These are phyloP conservation scores for Leptinotarsa peninsularis DNA, from an alignment of 2,888 invertebrate genomes.

Conservation along the genomic window DNA sequence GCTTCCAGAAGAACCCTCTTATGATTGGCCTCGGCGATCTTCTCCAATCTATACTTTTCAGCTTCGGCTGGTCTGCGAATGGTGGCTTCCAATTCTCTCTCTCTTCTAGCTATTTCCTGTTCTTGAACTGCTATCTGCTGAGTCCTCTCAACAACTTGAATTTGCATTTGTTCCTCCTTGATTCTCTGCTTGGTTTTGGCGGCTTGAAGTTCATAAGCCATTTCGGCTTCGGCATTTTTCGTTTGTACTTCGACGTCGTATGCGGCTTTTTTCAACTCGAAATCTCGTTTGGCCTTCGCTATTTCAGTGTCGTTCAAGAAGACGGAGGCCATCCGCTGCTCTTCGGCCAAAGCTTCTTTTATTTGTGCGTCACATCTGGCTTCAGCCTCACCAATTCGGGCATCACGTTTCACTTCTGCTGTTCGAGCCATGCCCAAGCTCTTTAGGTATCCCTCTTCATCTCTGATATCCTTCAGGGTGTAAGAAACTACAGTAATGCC, in stretches of 20 bases:
- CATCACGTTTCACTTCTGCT: conserved; percentile 95
- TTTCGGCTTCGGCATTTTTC: conserved; percentile 91
- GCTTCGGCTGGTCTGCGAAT: conserved; percentile 95
- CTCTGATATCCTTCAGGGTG: conserved; percentile 92
- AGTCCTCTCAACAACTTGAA: conserved; percentile 70
- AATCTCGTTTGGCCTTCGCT: conserved; percentile 95
- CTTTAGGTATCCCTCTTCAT: conserved; percentile 95
- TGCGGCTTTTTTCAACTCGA: conserved; percentile 95
- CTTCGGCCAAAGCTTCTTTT: conserved; percentile 95
- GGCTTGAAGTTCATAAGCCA: conserved; percentile 93
- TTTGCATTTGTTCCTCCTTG: conserved; percentile 98
- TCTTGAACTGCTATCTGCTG: conserved; percentile 96
- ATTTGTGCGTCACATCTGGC: conserved; percentile 92
- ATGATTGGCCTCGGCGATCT: conserved; percentile 93
- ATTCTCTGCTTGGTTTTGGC: conserved; percentile 93
- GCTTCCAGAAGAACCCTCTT: conserved; percentile 92
- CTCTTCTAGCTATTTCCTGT: conserved; percentile 92
- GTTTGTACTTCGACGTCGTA: conserved; percentile 98
- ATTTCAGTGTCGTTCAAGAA: conserved; percentile 97
- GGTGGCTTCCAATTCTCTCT: conserved; percentile 93
- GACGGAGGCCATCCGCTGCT: conserved; percentile 93
- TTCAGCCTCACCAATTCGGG: conserved; percentile 96
- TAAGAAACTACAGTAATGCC: conserved; percentile 96
- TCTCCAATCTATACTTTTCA: conserved; percentile 89
- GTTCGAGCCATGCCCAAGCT: conserved; percentile 95